Conservation (phyloP, 2,888 invertebrate genomes). For the Drosophila macrospina region DNA sequence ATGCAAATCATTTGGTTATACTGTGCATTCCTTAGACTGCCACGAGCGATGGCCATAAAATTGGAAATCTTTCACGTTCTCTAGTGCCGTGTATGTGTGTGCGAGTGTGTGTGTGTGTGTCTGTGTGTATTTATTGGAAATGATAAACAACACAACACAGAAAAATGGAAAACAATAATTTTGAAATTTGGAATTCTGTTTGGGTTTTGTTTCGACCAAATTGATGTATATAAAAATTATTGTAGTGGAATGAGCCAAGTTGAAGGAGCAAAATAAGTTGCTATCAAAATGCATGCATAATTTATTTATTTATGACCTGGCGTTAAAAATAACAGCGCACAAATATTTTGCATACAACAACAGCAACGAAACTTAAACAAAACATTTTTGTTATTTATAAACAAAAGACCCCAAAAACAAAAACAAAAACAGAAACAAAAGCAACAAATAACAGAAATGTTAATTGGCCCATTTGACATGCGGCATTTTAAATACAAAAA, state of each 20-base stretch:
- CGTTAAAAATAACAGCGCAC: constrained; percentile 66
- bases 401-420: constrained; percentile 60
- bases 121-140: constrained; percentile 23
- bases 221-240: constrained; percentile 65
- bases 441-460: constrained; percentile 77
- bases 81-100: constrained; percentile 2
- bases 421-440: constrained; percentile 58
- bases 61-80: constrained; percentile 77
- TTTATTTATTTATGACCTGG: constrained; percentile 66
- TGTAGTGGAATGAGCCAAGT: constrained; percentile 21
- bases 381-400: constrained; percentile 75
- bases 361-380: constrained; percentile 59
- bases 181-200: constrained; percentile 32
- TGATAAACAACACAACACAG: constrained; percentile 68
- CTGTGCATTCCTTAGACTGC: constrained; percentile 67
- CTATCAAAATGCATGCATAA: constrained; percentile 68
- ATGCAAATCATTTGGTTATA: constrained; percentile 66
- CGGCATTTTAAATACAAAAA: constrained; percentile 64
- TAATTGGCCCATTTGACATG: constrained; percentile 82
- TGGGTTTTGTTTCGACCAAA: constrained; percentile 44
- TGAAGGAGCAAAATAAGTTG: not conserved
- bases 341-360: constrained; percentile 71
- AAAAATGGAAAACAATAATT: constrained; percentile 53
- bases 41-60: constrained; percentile 78
- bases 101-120: constrained; percentile 1